Percentiles rank a stretch among this genome's conserved stretches.
These are phyloP conservation scores for Hippocampus kuda DNA, from an alignment of 2,797 vertebrate genomes.

Conservation along the genomic window DNA sequence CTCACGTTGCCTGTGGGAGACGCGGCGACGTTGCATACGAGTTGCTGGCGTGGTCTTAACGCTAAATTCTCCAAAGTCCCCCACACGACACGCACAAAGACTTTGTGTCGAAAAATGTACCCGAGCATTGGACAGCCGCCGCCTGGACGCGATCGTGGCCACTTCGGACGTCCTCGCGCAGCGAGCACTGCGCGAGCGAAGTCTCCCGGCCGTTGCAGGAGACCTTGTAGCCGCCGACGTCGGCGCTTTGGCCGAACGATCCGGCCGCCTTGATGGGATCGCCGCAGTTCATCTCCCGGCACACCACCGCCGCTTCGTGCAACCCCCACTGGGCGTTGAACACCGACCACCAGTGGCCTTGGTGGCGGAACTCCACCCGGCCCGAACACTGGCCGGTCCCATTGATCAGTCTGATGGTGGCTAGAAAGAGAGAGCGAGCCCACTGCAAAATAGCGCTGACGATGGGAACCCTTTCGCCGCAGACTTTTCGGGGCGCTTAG, in stretches of 20 bases:
- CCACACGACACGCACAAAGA: too few relatives aligned
- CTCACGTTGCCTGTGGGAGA: conserved; percentile 45
- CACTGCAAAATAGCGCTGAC: too few relatives aligned
- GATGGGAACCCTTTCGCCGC: too few relatives aligned
- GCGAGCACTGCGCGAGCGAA: conserved; percentile 37
- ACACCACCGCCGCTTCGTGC: conserved; percentile 53
- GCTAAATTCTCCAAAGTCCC: too few relatives aligned
- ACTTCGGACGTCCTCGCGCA: conserved; percentile 12
- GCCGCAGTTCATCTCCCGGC: conserved; percentile 60
- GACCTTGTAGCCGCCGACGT: conserved; percentile 22
- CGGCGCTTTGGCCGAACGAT: conserved; percentile 20
- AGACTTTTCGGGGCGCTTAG: background rate
- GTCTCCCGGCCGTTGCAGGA: conserved; percentile 38
- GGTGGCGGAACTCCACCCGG: conserved; percentile 43
- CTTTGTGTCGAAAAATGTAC: conserved; percentile 7
- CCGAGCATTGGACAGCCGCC: conserved; percentile 47
- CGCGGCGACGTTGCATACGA: too few relatives aligned
- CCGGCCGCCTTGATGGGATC: conserved; percentile 17
- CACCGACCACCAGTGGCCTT: conserved; percentile 34
- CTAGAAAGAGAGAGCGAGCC: conserved; percentile 19
- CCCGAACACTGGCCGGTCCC: conserved; percentile 52
- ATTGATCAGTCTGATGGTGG: conserved; percentile 42
- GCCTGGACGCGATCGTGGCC: conserved; percentile 7
- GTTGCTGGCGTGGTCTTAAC: too few relatives aligned
- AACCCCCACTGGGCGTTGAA: conserved; percentile 40